Percentiles rank a stretch among this genome's conserved stretches.
phyloP scores from a whole-genome alignment of 2,888 invertebrate species.

The Melanophora roralis region DNA sequence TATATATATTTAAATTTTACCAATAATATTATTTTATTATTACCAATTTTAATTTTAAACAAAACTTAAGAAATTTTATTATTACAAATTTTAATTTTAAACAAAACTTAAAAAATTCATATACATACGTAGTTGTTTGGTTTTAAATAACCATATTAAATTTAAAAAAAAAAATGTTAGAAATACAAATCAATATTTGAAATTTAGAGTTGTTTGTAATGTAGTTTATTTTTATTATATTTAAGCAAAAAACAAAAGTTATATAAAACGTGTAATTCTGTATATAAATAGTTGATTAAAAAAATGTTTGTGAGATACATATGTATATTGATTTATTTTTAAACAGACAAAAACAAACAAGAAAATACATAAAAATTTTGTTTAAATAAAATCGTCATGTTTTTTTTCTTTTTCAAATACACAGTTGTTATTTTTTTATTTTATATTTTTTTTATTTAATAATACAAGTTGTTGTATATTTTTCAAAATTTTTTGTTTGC shows the following conservation, averaged over 20 bases:
- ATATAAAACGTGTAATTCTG: not conserved
- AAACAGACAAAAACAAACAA: conserved; percentile 11
- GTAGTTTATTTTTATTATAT: conserved; percentile 17
- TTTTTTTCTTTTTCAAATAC: conserved; percentile 40
- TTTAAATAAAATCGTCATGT: conserved; percentile 49
- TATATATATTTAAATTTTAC: no score
- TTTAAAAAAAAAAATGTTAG: not conserved
- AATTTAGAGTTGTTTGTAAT: not conserved
- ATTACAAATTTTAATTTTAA: no score
- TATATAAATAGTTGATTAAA: conserved; percentile 39
- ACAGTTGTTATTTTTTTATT: conserved; percentile 12
- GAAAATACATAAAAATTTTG: conserved; percentile 34
- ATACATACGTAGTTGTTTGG: not conserved
- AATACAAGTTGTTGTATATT: not conserved
- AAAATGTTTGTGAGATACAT: conserved; percentile 48
- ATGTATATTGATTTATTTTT: conserved; percentile 15
- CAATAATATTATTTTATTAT: no score
- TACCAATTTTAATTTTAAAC: no score
- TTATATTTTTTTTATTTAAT: not conserved
- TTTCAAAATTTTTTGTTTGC: not conserved
- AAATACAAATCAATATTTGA: not conserved
- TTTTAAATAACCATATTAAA: conserved; percentile 4
- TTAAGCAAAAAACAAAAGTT: not conserved
- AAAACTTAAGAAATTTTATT: no score
- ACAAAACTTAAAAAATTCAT: no score